Evolutionary conservation across 2,797 vertebrate genomes (phyloP).

Genomic region (Hydrophis major): DNA sequence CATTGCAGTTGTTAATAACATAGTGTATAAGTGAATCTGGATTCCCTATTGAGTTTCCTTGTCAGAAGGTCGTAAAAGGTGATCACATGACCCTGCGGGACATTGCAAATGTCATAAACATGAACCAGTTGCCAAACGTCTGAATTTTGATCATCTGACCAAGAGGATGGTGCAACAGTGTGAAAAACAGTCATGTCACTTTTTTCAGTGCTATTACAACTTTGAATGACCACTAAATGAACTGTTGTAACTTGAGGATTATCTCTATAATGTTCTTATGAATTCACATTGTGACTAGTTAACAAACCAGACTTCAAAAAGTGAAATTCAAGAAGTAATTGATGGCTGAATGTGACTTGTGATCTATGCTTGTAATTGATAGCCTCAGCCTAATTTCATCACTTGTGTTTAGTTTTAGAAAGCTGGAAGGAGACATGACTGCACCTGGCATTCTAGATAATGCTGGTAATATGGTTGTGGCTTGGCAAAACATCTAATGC

Average conservation of each 20-base stretch:
- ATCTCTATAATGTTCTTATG: neutral
- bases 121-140: neutral
- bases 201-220: neutral
- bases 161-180: neutral
- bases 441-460: neutral
- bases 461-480: neutral
- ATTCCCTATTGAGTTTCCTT: neutral
- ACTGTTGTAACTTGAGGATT: neutral
- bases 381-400: neutral
- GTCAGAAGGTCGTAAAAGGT: neutral
- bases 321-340: neutral
- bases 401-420: neutral
- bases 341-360: neutral
- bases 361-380: neutral
- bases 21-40: neutral
- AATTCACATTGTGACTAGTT: neutral
- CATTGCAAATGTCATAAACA: neutral
- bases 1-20: neutral
- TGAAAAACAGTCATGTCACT: neutral
- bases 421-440: neutral
- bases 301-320: neutral
- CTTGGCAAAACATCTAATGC: neutral
- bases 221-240: neutral
- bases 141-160: neutral
- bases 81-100: neutral